Conservation (phyloP, 2,888 invertebrate species). For the Hirtodrosophila histrioides region DNA sequence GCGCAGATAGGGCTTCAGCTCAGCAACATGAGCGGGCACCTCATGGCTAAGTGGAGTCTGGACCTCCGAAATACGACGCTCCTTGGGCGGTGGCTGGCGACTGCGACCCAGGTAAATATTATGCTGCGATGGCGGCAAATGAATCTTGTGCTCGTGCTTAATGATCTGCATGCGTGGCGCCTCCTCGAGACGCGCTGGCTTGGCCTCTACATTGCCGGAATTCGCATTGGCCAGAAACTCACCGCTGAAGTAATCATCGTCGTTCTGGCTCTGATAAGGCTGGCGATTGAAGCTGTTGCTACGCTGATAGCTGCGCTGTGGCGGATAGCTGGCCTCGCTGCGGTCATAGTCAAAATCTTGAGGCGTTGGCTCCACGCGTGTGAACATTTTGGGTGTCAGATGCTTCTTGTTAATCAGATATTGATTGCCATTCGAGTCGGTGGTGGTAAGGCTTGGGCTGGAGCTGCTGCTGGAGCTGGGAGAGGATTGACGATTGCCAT, state of each 20-base stretch:
- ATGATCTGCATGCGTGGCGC: constrained; percentile 57
- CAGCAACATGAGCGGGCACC: constrained; percentile 70
- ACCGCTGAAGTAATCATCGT: constrained; percentile 76
- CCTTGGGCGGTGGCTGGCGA: constrained; percentile 49
- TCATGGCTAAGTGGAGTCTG: constrained; percentile 42
- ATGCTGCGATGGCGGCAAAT: constrained; percentile 79
- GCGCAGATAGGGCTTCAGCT: constrained; percentile 71
- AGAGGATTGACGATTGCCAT: constrained; percentile 38
- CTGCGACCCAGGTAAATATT: constrained; percentile 74
- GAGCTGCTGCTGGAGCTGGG: constrained; percentile 13
- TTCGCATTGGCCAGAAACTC: constrained; percentile 68
- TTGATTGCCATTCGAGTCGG: constrained; percentile 72
- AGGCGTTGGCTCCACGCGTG: constrained; percentile 64
- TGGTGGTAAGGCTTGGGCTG: constrained; percentile 47
- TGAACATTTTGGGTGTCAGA: constrained; percentile 72
- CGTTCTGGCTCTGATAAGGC: constrained; percentile 54
- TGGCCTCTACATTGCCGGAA: constrained; percentile 62
- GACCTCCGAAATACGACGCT: constrained; percentile 41
- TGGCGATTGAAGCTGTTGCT: constrained; percentile 59
- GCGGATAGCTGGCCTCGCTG: constrained; percentile 51
- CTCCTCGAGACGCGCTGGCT: constrained; percentile 76
- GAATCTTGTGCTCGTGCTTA: constrained; percentile 80
- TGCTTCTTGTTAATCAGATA: constrained; percentile 68
- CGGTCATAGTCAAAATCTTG: constrained; percentile 67
- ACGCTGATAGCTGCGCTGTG: constrained; percentile 61